Percentiles rank a stretch among this genome's conserved stretches.
These are phyloP conservation scores for Eublepharis macularius DNA, from an alignment of 2,113 vertebrate species.

Conservation along the genomic window DNA sequence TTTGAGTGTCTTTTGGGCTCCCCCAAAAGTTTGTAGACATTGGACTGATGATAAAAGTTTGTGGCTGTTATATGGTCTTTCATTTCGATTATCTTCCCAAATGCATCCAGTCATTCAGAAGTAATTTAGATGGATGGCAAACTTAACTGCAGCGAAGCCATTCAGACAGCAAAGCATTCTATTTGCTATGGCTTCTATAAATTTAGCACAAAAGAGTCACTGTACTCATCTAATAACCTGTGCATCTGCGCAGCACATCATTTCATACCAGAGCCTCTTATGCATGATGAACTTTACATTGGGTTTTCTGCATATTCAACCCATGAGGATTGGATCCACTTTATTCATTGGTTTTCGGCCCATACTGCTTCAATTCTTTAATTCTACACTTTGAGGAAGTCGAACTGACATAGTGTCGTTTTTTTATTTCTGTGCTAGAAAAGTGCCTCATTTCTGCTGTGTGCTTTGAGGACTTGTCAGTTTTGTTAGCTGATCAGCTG, in stretches of 20 bases:
- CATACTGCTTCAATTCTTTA: too few relatives aligned
- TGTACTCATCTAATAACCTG: background rate
- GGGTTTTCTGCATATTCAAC: too few relatives aligned
- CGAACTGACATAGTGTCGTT: too few relatives aligned
- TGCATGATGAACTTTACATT: too few relatives aligned
- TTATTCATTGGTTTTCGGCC: too few relatives aligned
- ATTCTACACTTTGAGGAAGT: too few relatives aligned
- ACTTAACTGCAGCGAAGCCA: background rate
- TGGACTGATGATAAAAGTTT: background rate
- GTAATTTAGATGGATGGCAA: conserved; percentile 31
- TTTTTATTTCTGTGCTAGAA: too few relatives aligned
- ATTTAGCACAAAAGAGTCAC: background rate
- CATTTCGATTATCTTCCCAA: conserved; percentile 41
- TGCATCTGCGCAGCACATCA: conserved; percentile 1
- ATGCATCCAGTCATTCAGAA: conserved; percentile 26
- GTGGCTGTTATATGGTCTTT: conserved; percentile 15
- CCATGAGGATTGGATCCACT: too few relatives aligned
- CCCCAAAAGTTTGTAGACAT: background rate
- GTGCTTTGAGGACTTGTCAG: too few relatives aligned
- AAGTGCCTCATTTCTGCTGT: too few relatives aligned
- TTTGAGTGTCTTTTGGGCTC: background rate
- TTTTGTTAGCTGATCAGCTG: too few relatives aligned
- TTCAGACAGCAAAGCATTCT: background rate
- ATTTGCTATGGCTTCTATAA: conserved; percentile 13
- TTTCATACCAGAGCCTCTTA: too few relatives aligned